Evolutionary conservation across 2,113 vertebrate genomes (phyloP).

Genomic region (Chiloscyllium plagiosum): DNA sequence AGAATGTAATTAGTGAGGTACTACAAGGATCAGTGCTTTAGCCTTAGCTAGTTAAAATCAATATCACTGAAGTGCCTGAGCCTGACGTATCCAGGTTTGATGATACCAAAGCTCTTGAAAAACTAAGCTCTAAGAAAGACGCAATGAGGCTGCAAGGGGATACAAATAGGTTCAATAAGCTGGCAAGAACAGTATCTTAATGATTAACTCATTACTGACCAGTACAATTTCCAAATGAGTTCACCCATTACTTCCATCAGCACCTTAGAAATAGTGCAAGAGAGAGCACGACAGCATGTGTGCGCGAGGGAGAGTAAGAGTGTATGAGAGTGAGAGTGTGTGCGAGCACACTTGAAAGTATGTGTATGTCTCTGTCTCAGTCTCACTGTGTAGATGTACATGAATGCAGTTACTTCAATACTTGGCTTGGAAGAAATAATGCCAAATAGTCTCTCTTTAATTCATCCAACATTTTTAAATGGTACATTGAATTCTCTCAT

Average conservation of each 20-base stretch:
- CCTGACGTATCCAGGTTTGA: background rate
- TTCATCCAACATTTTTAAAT: background rate
- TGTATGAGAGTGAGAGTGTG: too few species aligned
- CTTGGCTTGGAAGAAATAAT: background rate
- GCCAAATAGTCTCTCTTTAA: background rate
- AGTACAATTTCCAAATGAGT: background rate
- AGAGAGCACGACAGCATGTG: too few species aligned
- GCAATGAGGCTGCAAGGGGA: background rate
- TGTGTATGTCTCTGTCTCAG: background rate
- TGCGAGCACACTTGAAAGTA: too few species aligned
- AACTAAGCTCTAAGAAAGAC: background rate
- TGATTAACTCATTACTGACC: background rate
- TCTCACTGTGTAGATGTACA: background rate
- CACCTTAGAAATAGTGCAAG: background rate
- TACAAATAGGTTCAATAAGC: background rate
- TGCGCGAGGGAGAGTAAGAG: too few species aligned
- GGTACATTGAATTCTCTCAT: background rate
- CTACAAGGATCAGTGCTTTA: background rate
- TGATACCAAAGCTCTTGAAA: background rate
- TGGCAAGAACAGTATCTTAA: background rate
- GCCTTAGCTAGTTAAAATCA: background rate
- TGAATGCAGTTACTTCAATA: background rate
- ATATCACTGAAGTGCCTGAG: background rate
- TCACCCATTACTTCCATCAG: background rate
- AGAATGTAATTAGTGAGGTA: background rate